Evolutionary conservation across 64 coral and sea anemone genomes (phyloP).

Genomic region (Platygyra sinensis): DNA sequence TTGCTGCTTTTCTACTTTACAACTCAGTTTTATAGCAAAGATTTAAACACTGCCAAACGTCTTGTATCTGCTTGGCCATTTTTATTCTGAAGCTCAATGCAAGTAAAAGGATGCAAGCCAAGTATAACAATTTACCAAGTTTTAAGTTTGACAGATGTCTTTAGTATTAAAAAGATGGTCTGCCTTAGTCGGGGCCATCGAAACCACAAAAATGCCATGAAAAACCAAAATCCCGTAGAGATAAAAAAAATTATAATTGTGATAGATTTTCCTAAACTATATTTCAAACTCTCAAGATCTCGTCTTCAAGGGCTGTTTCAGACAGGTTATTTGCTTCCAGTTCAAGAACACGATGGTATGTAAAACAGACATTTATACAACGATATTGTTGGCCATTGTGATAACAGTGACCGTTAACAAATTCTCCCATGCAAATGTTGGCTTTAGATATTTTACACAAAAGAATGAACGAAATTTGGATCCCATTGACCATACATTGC

Average conservation of each 20-base stretch:
- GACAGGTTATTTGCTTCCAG: background rate
- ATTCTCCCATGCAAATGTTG: background rate
- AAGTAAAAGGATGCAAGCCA: background rate
- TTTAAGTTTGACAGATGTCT: conserved; percentile 1
- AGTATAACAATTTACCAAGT: background rate
- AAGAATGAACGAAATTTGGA: conserved; percentile 20
- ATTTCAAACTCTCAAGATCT: background rate
- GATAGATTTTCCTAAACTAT: background rate
- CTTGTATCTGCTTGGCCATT: background rate
- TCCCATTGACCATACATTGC: background rate
- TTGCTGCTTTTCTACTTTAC: background rate
- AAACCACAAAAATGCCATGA: conserved; percentile 29
- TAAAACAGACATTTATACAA: background rate
- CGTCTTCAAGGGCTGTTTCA: background rate
- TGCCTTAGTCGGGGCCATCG: background rate
- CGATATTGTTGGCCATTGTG: background rate
- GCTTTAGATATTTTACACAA: background rate
- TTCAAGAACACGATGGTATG: background rate
- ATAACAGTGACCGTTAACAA: conserved; percentile 12
- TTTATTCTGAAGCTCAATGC: background rate
- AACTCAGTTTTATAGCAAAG: background rate
- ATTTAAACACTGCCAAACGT: background rate
- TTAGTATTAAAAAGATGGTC: background rate
- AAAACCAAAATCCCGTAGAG: conserved; percentile 1
- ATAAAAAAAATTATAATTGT: conserved; percentile 28